Evolutionary conservation across 92 coral and sea anemone genomes (phyloP).

Genomic region (Phenganax subtilis): DNA sequence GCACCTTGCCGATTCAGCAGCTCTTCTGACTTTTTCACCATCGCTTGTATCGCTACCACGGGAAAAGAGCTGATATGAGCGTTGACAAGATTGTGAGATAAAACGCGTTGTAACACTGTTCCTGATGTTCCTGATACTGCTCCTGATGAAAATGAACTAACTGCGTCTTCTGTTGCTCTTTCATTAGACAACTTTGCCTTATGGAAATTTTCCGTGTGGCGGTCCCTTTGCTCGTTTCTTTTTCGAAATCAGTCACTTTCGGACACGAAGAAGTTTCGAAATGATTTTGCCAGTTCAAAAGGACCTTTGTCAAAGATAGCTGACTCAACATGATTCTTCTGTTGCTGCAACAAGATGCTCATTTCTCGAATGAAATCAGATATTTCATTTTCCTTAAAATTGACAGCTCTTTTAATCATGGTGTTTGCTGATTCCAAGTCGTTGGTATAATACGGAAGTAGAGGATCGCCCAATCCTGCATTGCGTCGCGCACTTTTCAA

Average conservation of each 20-base stretch:
- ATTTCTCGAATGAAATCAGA: not conserved
- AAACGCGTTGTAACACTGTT: too few relatives aligned
- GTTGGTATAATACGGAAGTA: not conserved
- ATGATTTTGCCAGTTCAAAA: not conserved
- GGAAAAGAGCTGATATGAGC: too few relatives aligned
- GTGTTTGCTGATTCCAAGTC: not conserved
- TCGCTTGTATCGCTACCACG: too few relatives aligned
- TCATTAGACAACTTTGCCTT: not conserved
- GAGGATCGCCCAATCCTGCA: not conserved
- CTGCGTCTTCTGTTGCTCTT: not conserved
- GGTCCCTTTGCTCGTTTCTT: not conserved
- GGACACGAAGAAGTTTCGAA: not conserved
- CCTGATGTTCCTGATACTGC: too few relatives aligned
- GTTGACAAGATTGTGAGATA: too few relatives aligned
- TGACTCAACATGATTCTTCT: conserved; percentile 1
- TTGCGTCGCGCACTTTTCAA: not conserved
- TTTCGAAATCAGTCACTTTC: too few relatives aligned
- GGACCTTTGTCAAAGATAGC: not conserved
- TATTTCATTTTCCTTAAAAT: not conserved
- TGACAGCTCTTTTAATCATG: not conserved
- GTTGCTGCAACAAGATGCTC: conserved; percentile 1
- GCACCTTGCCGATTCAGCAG: too few relatives aligned
- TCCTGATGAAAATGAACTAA: too few relatives aligned
- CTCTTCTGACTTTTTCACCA: too few relatives aligned
- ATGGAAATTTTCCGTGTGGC: not conserved